Conservation (phyloP, 1,140 invertebrate genomes). For the Drosophila sucinea region DNA sequence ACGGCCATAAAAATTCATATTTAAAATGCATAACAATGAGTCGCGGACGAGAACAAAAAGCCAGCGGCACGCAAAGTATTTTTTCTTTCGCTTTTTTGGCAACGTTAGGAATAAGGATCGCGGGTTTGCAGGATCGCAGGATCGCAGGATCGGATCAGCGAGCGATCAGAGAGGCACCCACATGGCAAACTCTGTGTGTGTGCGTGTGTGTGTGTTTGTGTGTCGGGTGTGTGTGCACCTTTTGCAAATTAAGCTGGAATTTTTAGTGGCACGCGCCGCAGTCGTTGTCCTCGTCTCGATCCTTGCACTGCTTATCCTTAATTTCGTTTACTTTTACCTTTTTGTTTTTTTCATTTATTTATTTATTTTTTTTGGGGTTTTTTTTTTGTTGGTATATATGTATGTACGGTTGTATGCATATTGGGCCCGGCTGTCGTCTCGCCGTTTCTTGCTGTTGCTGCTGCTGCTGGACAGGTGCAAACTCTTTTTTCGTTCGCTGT, state of each 20-base stretch:
- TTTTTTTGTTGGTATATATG: conserved; percentile 15
- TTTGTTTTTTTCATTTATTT: neutral
- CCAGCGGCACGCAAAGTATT: conserved; percentile 65
- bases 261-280: conserved; percentile 65
- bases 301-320: conserved; percentile 63
- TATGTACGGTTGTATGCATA: neutral
- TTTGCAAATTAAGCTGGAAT: conserved; percentile 72
- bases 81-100: conserved; percentile 36
- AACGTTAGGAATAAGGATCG: conserved; percentile 38
- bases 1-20: conserved; percentile 71
- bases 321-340: conserved; percentile 61
- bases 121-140: too few species aligned
- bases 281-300: conserved; percentile 24
- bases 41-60: conserved; percentile 48
- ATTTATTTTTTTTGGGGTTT: conserved; percentile 32
- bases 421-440: conserved; percentile 44
- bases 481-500: conserved; percentile 27
- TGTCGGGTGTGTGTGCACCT: conserved; percentile 32
- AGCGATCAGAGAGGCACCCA: conserved; percentile 1
- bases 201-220: neutral
- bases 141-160: neutral
- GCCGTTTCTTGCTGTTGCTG: conserved; percentile 3
- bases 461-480: conserved; percentile 69
- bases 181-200: neutral
- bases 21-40: conserved; percentile 81